A percentile compares a stretch with the other conserved stretches of the same genome.
Evolutionary conservation across 2,797 vertebrate genomes (phyloP).

Genomic region (Ibycter americanus): DNA sequence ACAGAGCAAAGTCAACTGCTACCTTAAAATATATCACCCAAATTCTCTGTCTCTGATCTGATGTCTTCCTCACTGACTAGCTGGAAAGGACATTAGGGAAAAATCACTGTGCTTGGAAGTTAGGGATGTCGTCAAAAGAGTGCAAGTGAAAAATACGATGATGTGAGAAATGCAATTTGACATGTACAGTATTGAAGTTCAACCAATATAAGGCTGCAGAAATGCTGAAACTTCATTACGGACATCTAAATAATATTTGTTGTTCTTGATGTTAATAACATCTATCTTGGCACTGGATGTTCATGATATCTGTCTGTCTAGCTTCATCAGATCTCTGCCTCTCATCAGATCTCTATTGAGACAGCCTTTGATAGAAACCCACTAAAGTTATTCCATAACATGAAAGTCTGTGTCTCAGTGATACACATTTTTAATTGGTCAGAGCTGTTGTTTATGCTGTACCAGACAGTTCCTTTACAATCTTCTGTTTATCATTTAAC

Average conservation of each 20-base stretch:
- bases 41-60: neutral
- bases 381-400: neutral
- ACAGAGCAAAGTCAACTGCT: neutral
- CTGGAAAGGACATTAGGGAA: neutral
- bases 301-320: neutral
- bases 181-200: neutral
- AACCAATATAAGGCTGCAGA: neutral
- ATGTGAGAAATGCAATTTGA: neutral
- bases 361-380: conserved; percentile 29
- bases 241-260: conserved; percentile 10
- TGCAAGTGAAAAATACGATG: neutral
- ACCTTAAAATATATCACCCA: neutral
- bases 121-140: neutral
- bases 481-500: neutral
- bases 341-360: neutral
- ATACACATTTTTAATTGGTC: neutral
- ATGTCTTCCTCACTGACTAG: neutral
- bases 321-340: neutral
- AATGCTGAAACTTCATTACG: neutral
- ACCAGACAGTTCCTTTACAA: neutral
- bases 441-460: neutral
- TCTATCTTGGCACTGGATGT: neutral
- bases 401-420: neutral
- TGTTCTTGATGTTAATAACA: neutral
- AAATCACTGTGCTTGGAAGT: neutral